Base-by-base conservation (phyloP, 2,888 invertebrate species). In the Callyntrura guangdongensis region DNA sequence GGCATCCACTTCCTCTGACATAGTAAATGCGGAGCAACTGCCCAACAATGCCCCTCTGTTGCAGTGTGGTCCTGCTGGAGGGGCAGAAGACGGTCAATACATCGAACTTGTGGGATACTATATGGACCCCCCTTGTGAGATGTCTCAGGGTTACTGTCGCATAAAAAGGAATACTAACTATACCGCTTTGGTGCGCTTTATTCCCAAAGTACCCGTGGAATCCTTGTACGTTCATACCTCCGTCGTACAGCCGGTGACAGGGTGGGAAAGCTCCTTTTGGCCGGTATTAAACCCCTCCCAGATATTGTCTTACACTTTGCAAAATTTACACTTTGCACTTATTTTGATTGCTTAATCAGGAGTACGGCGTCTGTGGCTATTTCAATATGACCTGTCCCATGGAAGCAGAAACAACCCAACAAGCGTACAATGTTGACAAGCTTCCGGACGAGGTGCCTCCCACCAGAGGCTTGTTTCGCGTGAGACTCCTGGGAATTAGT, bases 61-160 rank as follows among this genome's bases (percentile, higher is more conserved):
- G 17, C 9, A 25, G 0, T 79, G 79, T n/a, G 79, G 79, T 25
- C 27, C 79, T 27, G 56, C 56, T 11, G 79, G 79, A 12, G 79
- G 79, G 0, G 79, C 22, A 12, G 27, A 79, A 27, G 79, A 79
- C 47, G 56, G 56, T 0, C n/a, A 79, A 45, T 79, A 56, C 14
- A 59, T 79, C 0, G 27, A 56, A 17, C 79, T 79, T 22, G n/a
- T 79, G 2, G 79, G 79, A 0, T 8, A 56, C 5, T 53, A 27
- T 6, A 79, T 79, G 79, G 79, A 79, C 8, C 79, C 79, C 8
- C 79, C 56, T 17, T 79, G 79, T 56, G 79, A 79, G 25, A 11
- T 12, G 0, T 27, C 56, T 25, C 56, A 79, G 14, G 79, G 79
- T 0, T 79, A 79, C 11, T 79, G 79, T 17, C 79, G 79, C 12